Evolutionary conservation across 2,113 vertebrate genomes (phyloP).

Genomic region (Gallinago undulata): DNA sequence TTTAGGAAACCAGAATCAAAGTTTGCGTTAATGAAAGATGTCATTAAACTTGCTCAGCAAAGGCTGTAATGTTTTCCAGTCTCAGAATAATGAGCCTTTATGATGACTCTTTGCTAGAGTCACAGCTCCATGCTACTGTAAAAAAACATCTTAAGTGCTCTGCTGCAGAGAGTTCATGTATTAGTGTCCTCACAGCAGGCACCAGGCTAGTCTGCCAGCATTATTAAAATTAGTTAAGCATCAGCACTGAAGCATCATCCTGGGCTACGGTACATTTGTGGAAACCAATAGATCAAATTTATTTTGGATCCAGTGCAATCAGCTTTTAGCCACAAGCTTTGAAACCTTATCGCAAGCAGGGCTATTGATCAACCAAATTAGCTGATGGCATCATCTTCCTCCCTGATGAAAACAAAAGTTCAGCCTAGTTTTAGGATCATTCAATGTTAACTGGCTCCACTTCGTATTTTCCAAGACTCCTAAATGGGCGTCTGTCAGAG

Average conservation of each 20-base stretch:
- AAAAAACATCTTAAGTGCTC: neutral
- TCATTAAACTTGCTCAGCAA: neutral
- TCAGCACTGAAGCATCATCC: slow-evolving; percentile 49
- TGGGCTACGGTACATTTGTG: slow-evolving; percentile 21
- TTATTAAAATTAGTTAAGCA: slow-evolving; percentile 49
- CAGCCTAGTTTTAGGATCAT: slow-evolving; percentile 54
- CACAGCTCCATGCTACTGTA: neutral
- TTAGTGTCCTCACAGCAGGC: slow-evolving; percentile 32
- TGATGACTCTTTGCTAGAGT: neutral
- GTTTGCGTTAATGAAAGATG: neutral
- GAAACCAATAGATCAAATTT: slow-evolving; percentile 65
- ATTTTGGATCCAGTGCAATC: slow-evolving; percentile 56
- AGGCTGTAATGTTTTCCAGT: neutral
- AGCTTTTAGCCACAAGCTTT: slow-evolving; percentile 58
- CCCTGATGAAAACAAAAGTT: slow-evolving; percentile 22
- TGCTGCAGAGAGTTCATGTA: neutral
- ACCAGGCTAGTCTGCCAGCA: slow-evolving; percentile 37
- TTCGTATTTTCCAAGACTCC: slow-evolving; percentile 44
- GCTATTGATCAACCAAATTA: slow-evolving; percentile 64
- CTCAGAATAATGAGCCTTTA: neutral
- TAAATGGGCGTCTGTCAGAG: neutral
- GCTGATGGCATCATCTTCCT: slow-evolving; percentile 56
- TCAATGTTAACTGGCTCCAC: slow-evolving; percentile 44
- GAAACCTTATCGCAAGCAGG: slow-evolving; percentile 52
- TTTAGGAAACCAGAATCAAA: neutral